Percentiles rank a stretch among this genome's conserved stretches.
Evolutionary conservation across 2,888 invertebrate species (phyloP).

Genomic region (Lottia scabra): DNA sequence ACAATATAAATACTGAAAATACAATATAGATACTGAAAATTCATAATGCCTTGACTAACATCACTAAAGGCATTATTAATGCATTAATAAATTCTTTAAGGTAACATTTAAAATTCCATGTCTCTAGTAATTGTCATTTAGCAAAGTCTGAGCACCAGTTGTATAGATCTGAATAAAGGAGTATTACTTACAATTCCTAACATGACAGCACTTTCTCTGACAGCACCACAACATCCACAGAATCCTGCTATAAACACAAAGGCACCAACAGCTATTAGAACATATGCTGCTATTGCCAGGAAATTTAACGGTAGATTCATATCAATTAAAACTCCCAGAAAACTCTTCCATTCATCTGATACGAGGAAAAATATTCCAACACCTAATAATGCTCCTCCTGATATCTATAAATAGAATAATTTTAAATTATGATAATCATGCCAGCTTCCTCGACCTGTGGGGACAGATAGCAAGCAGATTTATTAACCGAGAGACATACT

Average conservation of each 20-base stretch:
- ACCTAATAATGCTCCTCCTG: constrained; percentile 72
- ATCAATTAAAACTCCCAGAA: constrained; percentile 71
- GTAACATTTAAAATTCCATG: no score
- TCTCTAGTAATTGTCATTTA: no score
- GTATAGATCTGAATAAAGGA: no score
- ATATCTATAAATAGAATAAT: constrained; percentile 68
- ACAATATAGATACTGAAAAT: no score
- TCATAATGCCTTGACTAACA: no score
- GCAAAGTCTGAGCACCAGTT: no score
- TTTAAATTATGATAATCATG: background rate
- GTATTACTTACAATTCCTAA: constrained; percentile 67
- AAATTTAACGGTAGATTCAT: constrained; percentile 70
- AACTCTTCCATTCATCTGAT: constrained; percentile 70
- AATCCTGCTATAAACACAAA: constrained; percentile 73
- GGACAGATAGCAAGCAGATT: no score
- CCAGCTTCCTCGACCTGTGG: no score
- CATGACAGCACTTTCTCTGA: constrained; percentile 72
- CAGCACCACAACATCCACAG: constrained; percentile 74
- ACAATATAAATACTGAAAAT: no score
- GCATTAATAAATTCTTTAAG: no score
- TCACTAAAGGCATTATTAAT: no score
- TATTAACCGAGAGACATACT: no score
- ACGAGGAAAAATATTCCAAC: constrained; percentile 72
- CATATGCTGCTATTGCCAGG: constrained; percentile 71
- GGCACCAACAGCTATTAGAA: constrained; percentile 72